Evolutionary conservation across 2,888 invertebrate species (phyloP), one percentile per base, ranked within the genome.

Genomic region (Acrobasis repandana): DNA sequence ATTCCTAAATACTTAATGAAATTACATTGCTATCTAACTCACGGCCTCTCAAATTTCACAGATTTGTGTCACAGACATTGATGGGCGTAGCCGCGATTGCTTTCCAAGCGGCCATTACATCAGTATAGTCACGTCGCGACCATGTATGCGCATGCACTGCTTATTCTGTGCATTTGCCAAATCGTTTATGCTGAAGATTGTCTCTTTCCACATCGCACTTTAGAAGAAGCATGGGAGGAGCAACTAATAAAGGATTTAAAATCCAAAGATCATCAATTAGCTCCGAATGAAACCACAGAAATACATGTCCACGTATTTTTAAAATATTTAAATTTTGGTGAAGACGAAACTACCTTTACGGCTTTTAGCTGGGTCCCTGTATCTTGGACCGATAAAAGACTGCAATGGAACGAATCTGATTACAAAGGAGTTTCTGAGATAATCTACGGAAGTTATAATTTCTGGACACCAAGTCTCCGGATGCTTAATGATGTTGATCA

Each of bases 361-460:
- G 60, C 75, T 0, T 61, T 68, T 14, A 70, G 62, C 1, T 70
- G 70, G 74, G 63, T 70, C 16, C 36, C 51, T 0, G 6, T 77
- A 0, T 3, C 34, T 0, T 83, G 80, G 79, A 50, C 14, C 0
- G 79, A 83, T n/a, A 58, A 68, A 0, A 69, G 79, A n/a, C 63
- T 81, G 5, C 66, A 65, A 58, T 83, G 83, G 83, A 67, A 82
- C n/a, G 71, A 72, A 0, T 63, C 59, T 2, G 68, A 76, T 43
- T 79, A 75, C 57, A 70, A 67, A 16, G 77, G 74, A 0, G 47
- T 82, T 0, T 50, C 69, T 0, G 36, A 61, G 1, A 66, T 63
- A 0, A 14, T 61, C 0, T 14, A 73, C 2, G 1, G 43, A 0
- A 67, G 61, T 14, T 1, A 3, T 0, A 4, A 36, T 0, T 65